Evolutionary conservation across 2,888 invertebrate species (phyloP).

Genomic region (Mythimna pallens): DNA sequence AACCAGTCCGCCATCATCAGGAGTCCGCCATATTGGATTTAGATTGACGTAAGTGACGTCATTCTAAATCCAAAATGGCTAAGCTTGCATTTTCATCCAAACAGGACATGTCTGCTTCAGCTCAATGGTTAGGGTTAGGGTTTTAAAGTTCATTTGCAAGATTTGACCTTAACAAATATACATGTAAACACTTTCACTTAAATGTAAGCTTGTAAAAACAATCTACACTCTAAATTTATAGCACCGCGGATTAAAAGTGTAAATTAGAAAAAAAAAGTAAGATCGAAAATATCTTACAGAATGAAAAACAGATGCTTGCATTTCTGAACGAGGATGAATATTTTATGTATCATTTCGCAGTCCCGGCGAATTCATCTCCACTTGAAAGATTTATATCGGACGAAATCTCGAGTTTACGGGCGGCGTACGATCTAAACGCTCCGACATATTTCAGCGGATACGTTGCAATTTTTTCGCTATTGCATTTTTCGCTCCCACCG

Average conservation of each 20-base stretch:
- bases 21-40: no score
- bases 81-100: no score
- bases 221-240: slow-evolving; percentile 6
- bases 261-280: slow-evolving; percentile 44
- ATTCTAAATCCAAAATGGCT: no score
- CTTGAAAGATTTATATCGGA: slow-evolving; percentile 88
- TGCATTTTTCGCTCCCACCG: slow-evolving; percentile 65
- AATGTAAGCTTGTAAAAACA: no score
- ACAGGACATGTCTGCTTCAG: no score
- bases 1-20: no score
- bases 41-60: no score
- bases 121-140: no score
- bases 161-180: no score
- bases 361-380: slow-evolving; percentile 84
- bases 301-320: slow-evolving; percentile 86
- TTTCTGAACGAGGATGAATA: slow-evolving; percentile 85
- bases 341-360: slow-evolving; percentile 88
- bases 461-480: slow-evolving; percentile 73
- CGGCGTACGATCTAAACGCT: slow-evolving; percentile 76
- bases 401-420: slow-evolving; percentile 84
- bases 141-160: no score
- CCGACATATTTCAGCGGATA: slow-evolving; percentile 73
- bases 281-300: slow-evolving; percentile 69
- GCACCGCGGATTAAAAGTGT: slow-evolving; percentile 30
- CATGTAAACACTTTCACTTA: no score